Evolutionary conservation across 2,113 vertebrate genomes (phyloP), one percentile per base, ranked within the genome.

Genomic region (Gorsachius goisagi): DNA sequence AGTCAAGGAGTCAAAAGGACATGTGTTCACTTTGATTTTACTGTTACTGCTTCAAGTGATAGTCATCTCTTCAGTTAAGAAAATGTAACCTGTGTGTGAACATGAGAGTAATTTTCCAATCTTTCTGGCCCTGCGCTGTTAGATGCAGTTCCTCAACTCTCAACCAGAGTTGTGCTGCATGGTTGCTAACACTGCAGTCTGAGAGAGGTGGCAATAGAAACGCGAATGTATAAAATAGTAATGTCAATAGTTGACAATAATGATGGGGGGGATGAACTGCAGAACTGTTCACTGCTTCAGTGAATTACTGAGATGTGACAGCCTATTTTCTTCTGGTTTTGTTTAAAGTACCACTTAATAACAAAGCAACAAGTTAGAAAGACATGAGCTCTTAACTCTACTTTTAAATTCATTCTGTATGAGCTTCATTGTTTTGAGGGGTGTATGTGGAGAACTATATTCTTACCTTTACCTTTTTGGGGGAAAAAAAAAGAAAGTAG

Each of bases 171-270:
- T 92, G 88, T 73, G 44, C 20, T 50, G 44, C 14, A 49, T 55
- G 32, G 18, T 15, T 59, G 23, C 44, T 27, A n/a, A 10, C 1
- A 0, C n/a, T 26, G 24, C 21, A 9, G 5, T 47, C 1, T 7
- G 32, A 79, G 32, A 32, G 55, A 39, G 58, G 17, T 30, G 49
- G n/a, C n/a, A 8, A 5, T 17, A 63, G 58, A 89, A 76, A 67
- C 2, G 1, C 21, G 30, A 50, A 59, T 35, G 35, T 6, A 9
- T 53, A 10, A 35, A 75, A 11, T 12, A 14, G 27, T 63, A 22
- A 24, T 52, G 22, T 64, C 45, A 47, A 0, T n/a, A 41, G 19
- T 41, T 83, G 44, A 23, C 20, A n/a, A 0, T n/a, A 28, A 3
- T 11, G 32, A n/a, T 20, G 12, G 8, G 9, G 15, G 13, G 6